Evolutionary conservation across 2,797 vertebrate genomes (phyloP).

Genomic region (Periparus ater): DNA sequence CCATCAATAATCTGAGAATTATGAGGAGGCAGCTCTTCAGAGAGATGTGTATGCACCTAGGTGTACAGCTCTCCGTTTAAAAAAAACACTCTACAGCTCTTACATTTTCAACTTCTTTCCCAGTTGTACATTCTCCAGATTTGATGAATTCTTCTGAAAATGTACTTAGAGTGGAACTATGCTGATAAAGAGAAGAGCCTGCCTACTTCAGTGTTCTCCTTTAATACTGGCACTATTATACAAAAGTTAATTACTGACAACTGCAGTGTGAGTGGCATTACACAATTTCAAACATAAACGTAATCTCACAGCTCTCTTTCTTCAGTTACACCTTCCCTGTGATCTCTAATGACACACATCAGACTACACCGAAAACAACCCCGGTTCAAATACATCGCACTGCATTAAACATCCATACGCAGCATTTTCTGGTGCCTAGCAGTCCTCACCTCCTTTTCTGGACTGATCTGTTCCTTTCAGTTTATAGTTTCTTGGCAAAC

Average conservation of each 20-base stretch:
- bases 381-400: neutral
- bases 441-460: slow-evolving; percentile 64
- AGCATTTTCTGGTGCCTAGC: slow-evolving; percentile 29
- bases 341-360: slow-evolving; percentile 52
- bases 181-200: neutral
- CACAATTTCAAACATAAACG: slow-evolving; percentile 45
- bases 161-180: neutral
- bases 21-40: slow-evolving; percentile 60
- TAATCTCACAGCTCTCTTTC: slow-evolving; percentile 40
- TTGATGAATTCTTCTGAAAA: slow-evolving; percentile 20
- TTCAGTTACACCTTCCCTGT: slow-evolving; percentile 34
- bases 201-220: neutral
- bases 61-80: neutral
- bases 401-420: slow-evolving; percentile 32
- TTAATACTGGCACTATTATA: neutral
- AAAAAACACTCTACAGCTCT: neutral
- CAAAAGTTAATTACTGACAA: slow-evolving; percentile 51
- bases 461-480: slow-evolving; percentile 74
- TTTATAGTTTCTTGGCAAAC: slow-evolving; percentile 78
- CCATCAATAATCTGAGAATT: slow-evolving; percentile 55
- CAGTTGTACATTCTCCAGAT: slow-evolving; percentile 23
- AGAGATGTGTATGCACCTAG: neutral
- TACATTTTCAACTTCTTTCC: slow-evolving; percentile 57
- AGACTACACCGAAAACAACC: neutral
- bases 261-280: slow-evolving; percentile 36